Base-by-base conservation (phyloP, 2,797 vertebrate species). In the Pangasius sanitwongsei region DNA sequence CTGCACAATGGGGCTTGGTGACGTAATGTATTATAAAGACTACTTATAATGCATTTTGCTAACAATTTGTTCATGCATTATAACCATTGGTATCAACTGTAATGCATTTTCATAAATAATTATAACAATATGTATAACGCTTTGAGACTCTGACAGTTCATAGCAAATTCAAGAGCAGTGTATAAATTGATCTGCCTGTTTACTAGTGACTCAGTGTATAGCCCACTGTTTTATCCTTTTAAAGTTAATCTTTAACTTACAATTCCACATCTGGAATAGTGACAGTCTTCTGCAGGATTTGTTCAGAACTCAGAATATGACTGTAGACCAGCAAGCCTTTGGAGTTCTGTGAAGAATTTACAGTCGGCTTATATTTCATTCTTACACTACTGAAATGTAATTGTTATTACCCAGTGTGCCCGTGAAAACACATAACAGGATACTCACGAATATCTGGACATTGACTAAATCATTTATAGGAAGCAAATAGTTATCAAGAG, bases 401-500 rank as follows among this genome's bases (percentile, higher is more conserved):
- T 61, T 61, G 15, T 25, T 59, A 59, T 59, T 37, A 37, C 6
- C 6, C 50, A 31, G 6, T 1, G 11, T 59, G 78, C n/a, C 4
- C 0, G 18, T 61, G 55, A 16, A 31, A 81, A 41, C 12, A 50
- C 23, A 31, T 53, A 12, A 7, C 74, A 50, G 13, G 9, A 77
- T 92, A 95, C 95, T 95, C 91, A 96, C 95, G 4, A 91, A 85
- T 81, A 96, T 92, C 81, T 88, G 85, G 28, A 96, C 23, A 4
- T 89, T 90, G 55, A 96, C 83, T 0, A 34, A 57, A 41, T 94
- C 93, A 1, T 93, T 90, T 18, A 80, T 16, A 0, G 95, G 96
- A 53, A 93, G 90, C 94, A 96, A 92, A 48, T 93, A 93, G 80
- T 94, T 93, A 90, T 96, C 91, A 82, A 96, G 91, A 70, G 93